Base-by-base conservation (phyloP, 2,888 invertebrate species). In the Bembecia ichneumoniformis region DNA sequence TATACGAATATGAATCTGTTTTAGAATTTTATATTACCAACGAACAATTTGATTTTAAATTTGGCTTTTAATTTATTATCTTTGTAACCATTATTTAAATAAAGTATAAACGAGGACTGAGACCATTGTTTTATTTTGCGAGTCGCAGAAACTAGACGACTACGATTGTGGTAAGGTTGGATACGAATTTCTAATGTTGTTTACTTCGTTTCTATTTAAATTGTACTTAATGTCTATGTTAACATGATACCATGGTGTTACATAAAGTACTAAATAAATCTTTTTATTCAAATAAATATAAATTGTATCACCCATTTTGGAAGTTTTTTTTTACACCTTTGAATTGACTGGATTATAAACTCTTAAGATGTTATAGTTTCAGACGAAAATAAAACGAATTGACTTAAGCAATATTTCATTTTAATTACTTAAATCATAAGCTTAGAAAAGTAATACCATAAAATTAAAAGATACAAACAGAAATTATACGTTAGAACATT, bases 21-120 rank as follows among this genome's bases (percentile, higher is more conserved):
- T 83, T 84, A 86, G 83, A 86, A 82, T 87, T 87, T 87, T 86
- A 86, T 86, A 87, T 82, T 86, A 84, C 84, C 84, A 81, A 86
- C 86, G 84, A 84, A 83, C 75, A 76, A 82, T 79, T 28, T 79
- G 79, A 83, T 74, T 82, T 70, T 60, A 82, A 84, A 82, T 82
- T 79, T 77, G 84, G 81, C 81, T 84, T 84, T 81, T 84, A 84
- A 82, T 83, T 86, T 83, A 82, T 84, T 86, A 77, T 77, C 81
- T 82, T 84, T 84, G 82, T 84, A 84, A 82, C 82, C 86, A 82
- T 83, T 84, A 80, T 84, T 83, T 82, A 81, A 83, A 79, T 81
- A 83, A 77, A 82, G 79, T 64, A 72, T 78, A 75, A 82, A 72
- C 77, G 79, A 77, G 79, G 82, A 83, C 82, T 81, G 82, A 84